Conservation (phyloP, 53 echinoderm and acorn worm genomes). For the Paelopatides confundens region DNA sequence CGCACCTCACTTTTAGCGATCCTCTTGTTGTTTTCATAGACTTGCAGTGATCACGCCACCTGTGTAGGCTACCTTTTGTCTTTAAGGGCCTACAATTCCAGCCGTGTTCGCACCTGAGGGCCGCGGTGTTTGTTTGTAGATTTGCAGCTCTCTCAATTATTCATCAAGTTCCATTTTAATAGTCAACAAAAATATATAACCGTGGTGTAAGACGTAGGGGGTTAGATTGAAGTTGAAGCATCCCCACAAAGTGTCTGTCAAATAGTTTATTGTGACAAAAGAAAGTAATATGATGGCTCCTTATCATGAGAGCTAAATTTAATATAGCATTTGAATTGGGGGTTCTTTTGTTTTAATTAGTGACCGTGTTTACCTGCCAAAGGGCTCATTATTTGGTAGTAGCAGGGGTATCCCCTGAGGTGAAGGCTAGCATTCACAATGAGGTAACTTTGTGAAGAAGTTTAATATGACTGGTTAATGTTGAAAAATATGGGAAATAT, state of each 20-base stretch:
- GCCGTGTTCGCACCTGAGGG: constrained; percentile 23
- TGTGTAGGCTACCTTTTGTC: constrained; percentile 28
- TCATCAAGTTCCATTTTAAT: background rate
- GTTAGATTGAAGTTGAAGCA: constrained; percentile 7
- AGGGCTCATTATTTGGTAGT: constrained; percentile 16
- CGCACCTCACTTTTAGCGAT: background rate
- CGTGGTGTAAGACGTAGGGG: background rate
- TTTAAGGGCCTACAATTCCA: background rate
- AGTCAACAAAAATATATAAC: background rate
- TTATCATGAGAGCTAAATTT: constrained; percentile 9
- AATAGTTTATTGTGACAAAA: background rate
- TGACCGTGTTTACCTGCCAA: constrained; percentile 19
- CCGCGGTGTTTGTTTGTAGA: background rate
- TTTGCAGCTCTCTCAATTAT: background rate
- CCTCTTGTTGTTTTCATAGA: background rate
- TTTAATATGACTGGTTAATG: too few species aligned
- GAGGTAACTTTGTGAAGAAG: constrained; percentile 23
- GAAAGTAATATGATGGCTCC: background rate
- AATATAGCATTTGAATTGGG: constrained; percentile 29
- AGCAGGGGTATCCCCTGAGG: background rate
- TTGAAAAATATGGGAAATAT: too few species aligned
- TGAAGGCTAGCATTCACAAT: constrained; percentile 16
- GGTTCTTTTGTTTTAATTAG: constrained; percentile 11
- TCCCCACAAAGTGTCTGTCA: background rate
- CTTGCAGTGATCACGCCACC: background rate